Base-by-base conservation (phyloP, 2,888 invertebrate genomes). In the Sicus ferrugineus region DNA sequence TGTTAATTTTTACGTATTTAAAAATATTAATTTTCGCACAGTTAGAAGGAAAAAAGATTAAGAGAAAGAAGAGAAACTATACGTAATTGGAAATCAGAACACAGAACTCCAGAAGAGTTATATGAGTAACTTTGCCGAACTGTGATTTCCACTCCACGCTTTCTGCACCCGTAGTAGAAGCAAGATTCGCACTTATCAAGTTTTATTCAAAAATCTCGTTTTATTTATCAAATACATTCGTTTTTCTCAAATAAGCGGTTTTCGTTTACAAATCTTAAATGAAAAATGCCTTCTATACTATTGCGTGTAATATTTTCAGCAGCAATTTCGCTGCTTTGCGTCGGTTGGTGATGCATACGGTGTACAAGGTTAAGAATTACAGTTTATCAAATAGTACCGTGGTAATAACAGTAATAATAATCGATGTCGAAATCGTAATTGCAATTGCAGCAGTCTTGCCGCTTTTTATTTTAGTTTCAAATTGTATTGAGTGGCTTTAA, bases 271-370 rank as follows among this genome's bases (percentile, higher is more conserved):
- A n/a, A n/a, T 54, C 54, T 26, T 54, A 54, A 28, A 48, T 23
- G 58, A 67, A 58, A 67, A 67, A 67, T 67, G 67, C 59, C 58
- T 31, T 67, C 48, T 48, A 48, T 59, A 21, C 59, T 66, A 56
- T 66, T 66, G 38, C 48, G 31, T 28, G 19, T 65, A 52, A 54
- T 65, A 2, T 62, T 19, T 62, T n/a, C n/a, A n/a, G n/a, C n/a
- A 30, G 16, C 19, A 23, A 16, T 59, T 38, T 38, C 31, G 2
- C 26, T 54, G 21, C 3, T 56, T 28, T 56, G 28, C 14, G 11
- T 56, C 30, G 11, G 14, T 42, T 65, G 52, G 58, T 67, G 31
- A 59, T 59, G 42, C 30, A 67, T 58, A 58, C 42, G 28, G 67
- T 59, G 58, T 67, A 67, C 58, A 28, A 58, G 46, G 30, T 42